Evolutionary conservation across 2,888 invertebrate genomes (phyloP).

Genomic region (Dendrolimus pini): DNA sequence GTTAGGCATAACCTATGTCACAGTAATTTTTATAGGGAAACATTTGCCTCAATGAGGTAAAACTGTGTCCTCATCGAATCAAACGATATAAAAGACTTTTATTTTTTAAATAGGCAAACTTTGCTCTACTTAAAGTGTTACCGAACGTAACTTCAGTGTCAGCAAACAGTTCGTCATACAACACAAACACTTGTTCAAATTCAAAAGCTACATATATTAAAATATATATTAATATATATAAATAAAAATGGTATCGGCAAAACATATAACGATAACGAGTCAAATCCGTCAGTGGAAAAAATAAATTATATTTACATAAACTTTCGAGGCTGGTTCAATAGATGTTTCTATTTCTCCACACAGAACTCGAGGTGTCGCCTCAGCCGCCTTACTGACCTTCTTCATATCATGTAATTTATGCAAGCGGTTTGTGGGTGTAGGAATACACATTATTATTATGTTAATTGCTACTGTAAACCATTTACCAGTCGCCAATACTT

Average conservation of each 20-base stretch:
- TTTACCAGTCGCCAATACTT: slow-evolving; percentile 13
- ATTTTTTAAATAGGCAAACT: no score
- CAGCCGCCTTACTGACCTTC: slow-evolving; percentile 22
- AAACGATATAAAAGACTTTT: no score
- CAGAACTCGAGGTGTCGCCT: slow-evolving; percentile 21
- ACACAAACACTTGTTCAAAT: slow-evolving; percentile 18
- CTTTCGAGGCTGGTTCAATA: slow-evolving; percentile 27
- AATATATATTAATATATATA: no score
- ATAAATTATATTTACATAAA: slow-evolving; percentile 8
- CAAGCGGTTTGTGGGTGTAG: background rate
- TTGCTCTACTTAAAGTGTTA: no score
- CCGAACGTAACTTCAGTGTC: no score
- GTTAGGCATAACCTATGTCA: no score
- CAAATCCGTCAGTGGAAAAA: slow-evolving; percentile 1
- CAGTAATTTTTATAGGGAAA: no score
- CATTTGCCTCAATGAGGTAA: no score
- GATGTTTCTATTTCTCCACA: slow-evolving; percentile 23
- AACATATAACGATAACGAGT: background rate
- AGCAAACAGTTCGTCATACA: background rate
- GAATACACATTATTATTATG: slow-evolving; percentile 24
- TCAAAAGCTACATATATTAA: slow-evolving; percentile 5
- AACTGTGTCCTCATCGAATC: no score
- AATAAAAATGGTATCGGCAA: no score
- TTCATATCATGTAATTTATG: slow-evolving; percentile 23
- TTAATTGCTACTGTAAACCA: slow-evolving; percentile 33